Evolutionary conservation across 1,140 invertebrate genomes (phyloP), one percentile per base, ranked within the genome.

Genomic region (Latrodectus geometricus): DNA sequence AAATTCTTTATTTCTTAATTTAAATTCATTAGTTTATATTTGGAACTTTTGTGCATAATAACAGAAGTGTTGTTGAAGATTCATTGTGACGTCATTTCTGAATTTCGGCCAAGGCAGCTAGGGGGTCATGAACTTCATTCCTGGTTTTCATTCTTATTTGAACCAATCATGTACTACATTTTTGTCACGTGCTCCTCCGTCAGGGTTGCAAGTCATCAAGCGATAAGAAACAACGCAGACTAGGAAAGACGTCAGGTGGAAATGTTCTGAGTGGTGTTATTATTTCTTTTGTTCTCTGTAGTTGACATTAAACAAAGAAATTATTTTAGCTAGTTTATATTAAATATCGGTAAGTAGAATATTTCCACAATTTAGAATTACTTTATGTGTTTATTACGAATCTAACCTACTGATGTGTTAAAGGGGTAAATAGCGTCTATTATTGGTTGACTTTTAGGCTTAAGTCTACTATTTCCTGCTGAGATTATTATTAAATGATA

Each of bases 111-210:
- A 86, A 86, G 83, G 83, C 83, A 78, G 72, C 61, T 84, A 14
- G 82, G 21, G 83, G 83, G 83, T 86, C 83, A 86, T 86, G 83
- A 86, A 86, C 83, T 86, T 86, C 83, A 78, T 86, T 50, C 65
- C 81, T 83, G 81, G 72, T 83, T 75, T 75, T 83, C 54, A 74
- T 72, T 83, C 49, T 17, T 74, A 35, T 49, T 20, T 23, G 35
- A 61, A 76, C 83, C 83, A 86, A 86, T 86, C 74, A 78, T 48
- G 48, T 49, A 49, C 75, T 21, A 35, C 66, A 20, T 61, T 70
- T 61, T 70, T 48, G 68, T 86, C 83, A 86, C 83, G 83, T 86
- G 83, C 83, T 78, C 56, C 7, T 65, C 73, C 54, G 56, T 73
- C 72, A 73, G 74, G 83, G 68, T 82, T 86, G 83, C 83, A 86